Conservation (phyloP, 2,113 vertebrate genomes). For the Istiophorus platypterus region DNA sequence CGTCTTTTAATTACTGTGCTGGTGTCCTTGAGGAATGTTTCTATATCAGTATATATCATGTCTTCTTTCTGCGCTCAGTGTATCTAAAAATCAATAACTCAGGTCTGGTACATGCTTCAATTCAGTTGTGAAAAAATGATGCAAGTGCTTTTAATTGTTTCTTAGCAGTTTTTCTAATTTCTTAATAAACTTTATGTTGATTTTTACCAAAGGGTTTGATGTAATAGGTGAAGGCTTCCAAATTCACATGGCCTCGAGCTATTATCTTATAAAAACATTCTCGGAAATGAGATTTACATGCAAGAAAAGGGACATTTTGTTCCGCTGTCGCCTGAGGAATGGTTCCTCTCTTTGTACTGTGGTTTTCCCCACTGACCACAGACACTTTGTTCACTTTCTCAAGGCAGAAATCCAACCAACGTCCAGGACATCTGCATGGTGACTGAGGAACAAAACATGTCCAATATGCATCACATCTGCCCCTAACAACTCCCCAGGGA, state of each 20-base stretch:
- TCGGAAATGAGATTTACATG: constrained; percentile 57
- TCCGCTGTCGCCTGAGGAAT: constrained; percentile 52
- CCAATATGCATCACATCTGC: constrained; percentile 65
- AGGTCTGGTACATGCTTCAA: background rate
- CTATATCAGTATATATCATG: too few species aligned
- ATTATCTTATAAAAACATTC: constrained; percentile 32
- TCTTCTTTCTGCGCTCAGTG: constrained; percentile 31
- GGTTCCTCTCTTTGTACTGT: constrained; percentile 58
- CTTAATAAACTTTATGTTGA: background rate
- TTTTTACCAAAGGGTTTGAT: constrained; percentile 17
- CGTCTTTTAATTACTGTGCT: constrained; percentile 20
- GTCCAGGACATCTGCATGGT: constrained; percentile 34
- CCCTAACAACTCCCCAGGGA: constrained; percentile 46
- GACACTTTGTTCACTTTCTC: constrained; percentile 74
- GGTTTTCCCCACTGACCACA: constrained; percentile 66
- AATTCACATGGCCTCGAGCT: constrained; percentile 38
- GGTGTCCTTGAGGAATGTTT: constrained; percentile 20
- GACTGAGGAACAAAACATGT: constrained; percentile 66
- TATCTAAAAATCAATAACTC: constrained; percentile 10
- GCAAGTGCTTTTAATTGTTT: background rate
- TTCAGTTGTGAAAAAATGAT: constrained; percentile 5
- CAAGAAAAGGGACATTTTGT: constrained; percentile 54
- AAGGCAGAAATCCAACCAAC: constrained; percentile 61
- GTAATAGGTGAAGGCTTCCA: constrained; percentile 35
- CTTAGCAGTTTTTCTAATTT: background rate